These are phyloP conservation scores for Gobionotothen gibberifrons DNA, from an alignment of 2,797 vertebrate genomes.

Conservation along the genomic window DNA sequence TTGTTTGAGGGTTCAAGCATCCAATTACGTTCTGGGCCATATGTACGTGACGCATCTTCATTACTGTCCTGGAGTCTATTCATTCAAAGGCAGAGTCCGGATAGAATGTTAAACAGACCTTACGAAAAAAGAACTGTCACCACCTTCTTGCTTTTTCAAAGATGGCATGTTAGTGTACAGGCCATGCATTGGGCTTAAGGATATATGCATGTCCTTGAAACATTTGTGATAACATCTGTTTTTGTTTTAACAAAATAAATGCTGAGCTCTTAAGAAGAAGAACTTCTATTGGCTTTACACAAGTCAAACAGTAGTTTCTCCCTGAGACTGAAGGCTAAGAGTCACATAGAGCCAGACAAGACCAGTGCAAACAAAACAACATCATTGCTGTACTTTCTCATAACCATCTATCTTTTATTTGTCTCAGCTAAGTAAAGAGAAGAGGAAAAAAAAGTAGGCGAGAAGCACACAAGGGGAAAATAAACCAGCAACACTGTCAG, in stretches of 20 bases:
- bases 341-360: constrained; percentile 45
- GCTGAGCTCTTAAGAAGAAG: constrained; percentile 17
- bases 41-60: constrained; percentile 62
- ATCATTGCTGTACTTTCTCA: constrained; percentile 24
- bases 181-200: background rate
- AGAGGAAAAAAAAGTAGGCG: constrained; percentile 12
- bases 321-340: constrained; percentile 34
- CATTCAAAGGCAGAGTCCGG: constrained; percentile 34
- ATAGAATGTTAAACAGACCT: constrained; percentile 23
- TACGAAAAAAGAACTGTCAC: background rate
- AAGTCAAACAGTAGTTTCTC: constrained; percentile 16
- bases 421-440: constrained; percentile 28
- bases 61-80: constrained; percentile 52
- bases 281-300: constrained; percentile 11
- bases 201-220: background rate
- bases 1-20: constrained; percentile 65
- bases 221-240: background rate
- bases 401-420: constrained; percentile 16
- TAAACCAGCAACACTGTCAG: constrained; percentile 65
- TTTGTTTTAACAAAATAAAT: background rate
- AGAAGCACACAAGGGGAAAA: constrained; percentile 20
- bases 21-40: constrained; percentile 57
- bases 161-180: background rate
- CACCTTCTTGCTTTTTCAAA: constrained; percentile 27
- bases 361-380: constrained; percentile 46